phyloP scores from a whole-genome alignment of 2,888 invertebrate genomes.

The Deilephila porcellus region DNA sequence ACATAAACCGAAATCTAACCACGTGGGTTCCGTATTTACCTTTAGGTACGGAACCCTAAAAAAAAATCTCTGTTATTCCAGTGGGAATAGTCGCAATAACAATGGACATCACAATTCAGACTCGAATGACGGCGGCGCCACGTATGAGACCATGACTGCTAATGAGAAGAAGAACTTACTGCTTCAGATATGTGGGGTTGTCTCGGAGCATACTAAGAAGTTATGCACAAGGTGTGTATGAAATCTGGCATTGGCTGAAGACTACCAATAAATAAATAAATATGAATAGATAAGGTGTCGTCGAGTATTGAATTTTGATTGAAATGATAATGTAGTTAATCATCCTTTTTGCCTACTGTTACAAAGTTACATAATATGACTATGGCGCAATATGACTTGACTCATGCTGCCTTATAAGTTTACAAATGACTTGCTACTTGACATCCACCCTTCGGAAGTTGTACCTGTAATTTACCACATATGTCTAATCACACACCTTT shows the following conservation, averaged over 20 bases:
- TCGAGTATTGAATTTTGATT: too few relatives aligned
- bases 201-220: constrained; percentile 90
- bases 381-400: too few relatives aligned
- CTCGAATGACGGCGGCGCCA: constrained; percentile 83
- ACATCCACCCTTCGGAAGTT: too few relatives aligned
- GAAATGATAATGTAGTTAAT: too few relatives aligned
- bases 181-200: constrained; percentile 89
- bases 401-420: too few relatives aligned
- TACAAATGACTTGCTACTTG: too few relatives aligned
- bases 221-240: constrained; percentile 85
- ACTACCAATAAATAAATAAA: background rate
- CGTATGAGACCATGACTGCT: constrained; percentile 86
- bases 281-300: too few relatives aligned
- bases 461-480: too few relatives aligned
- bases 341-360: too few relatives aligned
- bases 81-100: constrained; percentile 69
- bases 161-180: constrained; percentile 86
- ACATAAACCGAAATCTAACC: constrained; percentile 19
- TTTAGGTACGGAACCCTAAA: constrained; percentile 5
- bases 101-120: constrained; percentile 70
- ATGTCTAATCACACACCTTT: too few relatives aligned
- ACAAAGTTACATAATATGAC: too few relatives aligned
- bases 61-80: constrained; percentile 30
- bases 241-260: background rate
- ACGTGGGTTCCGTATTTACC: background rate